Conservation (phyloP, 1,140 invertebrate species). For the Galendromus occidentalis region DNA sequence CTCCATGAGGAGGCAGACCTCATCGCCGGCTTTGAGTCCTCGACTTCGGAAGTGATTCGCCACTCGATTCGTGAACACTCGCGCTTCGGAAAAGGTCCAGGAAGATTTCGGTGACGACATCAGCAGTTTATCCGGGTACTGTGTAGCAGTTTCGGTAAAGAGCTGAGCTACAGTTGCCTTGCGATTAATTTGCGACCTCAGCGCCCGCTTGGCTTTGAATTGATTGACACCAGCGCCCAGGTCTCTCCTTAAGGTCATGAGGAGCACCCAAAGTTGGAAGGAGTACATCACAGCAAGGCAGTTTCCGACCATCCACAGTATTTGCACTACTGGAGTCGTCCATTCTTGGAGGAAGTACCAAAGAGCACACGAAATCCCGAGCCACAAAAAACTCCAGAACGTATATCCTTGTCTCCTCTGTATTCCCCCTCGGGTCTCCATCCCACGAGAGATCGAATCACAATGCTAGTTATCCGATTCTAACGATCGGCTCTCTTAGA, state of each 20-base stretch:
- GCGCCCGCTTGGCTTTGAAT: neutral
- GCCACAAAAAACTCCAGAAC: neutral
- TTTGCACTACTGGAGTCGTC: neutral
- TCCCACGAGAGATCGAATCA: no score
- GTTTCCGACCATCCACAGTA: neutral
- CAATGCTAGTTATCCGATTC: no score
- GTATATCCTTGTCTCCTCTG: no score
- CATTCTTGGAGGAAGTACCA: neutral
- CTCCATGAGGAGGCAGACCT: slow-evolving; percentile 65
- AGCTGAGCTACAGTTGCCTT: slow-evolving; percentile 47
- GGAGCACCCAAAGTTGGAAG: neutral
- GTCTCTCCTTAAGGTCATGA: neutral
- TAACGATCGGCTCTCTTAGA: no score
- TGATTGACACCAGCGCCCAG: neutral
- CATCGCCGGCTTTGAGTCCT: slow-evolving; percentile 47
- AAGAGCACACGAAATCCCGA: neutral
- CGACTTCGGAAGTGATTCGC: slow-evolving; percentile 50
- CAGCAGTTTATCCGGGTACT: slow-evolving; percentile 53
- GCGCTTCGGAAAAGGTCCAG: slow-evolving; percentile 54
- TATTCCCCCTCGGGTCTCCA: no score
- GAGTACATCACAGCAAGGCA: neutral
- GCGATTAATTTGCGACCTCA: neutral
- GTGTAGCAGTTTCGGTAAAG: slow-evolving; percentile 44
- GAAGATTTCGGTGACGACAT: slow-evolving; percentile 53
- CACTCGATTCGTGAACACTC: slow-evolving; percentile 51